Conservation (phyloP, 2,888 invertebrate genomes). For the Conops quadrifasciatus region DNA sequence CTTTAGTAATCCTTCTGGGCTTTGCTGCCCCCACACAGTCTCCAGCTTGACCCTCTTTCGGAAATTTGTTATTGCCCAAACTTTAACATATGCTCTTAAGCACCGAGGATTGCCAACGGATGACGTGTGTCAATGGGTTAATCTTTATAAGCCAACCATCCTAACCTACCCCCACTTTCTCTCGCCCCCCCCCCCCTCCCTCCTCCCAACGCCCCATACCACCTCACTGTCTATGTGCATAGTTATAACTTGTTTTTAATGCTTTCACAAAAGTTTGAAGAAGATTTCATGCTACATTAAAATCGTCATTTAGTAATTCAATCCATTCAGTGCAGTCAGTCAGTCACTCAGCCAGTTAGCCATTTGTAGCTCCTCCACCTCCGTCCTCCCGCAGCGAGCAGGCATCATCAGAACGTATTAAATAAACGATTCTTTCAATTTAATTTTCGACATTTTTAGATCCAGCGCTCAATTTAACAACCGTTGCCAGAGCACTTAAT, state of each 20-base stretch:
- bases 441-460: conserved; percentile 26
- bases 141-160: conserved; percentile 3
- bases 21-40: not conserved
- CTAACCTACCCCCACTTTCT: not conserved
- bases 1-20: not conserved
- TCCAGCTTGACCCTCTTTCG: too few species aligned
- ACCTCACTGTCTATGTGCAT: not conserved
- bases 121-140: conserved; percentile 18
- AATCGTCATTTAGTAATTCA: conserved; percentile 16
- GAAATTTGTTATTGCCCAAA: not conserved
- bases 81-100: too few species aligned
- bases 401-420: conserved; percentile 23
- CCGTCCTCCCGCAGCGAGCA: not conserved
- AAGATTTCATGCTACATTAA: conserved; percentile 17
- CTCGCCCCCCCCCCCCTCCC: not conserved
- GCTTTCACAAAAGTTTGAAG: not conserved
- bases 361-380: conserved; percentile 2
- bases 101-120: not conserved
- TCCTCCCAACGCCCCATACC: not conserved
- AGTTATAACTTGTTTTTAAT: conserved; percentile 1
- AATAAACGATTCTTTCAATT: conserved; percentile 31
- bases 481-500: conserved; percentile 31
- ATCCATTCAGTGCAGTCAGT: conserved; percentile 24
- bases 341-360: conserved; percentile 8
- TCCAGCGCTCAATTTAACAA: conserved; percentile 5